A percentile compares a stretch with the other conserved stretches of the same genome.
Conservation (phyloP, 2,797 vertebrate genomes). For the Thunnus albacares region DNA sequence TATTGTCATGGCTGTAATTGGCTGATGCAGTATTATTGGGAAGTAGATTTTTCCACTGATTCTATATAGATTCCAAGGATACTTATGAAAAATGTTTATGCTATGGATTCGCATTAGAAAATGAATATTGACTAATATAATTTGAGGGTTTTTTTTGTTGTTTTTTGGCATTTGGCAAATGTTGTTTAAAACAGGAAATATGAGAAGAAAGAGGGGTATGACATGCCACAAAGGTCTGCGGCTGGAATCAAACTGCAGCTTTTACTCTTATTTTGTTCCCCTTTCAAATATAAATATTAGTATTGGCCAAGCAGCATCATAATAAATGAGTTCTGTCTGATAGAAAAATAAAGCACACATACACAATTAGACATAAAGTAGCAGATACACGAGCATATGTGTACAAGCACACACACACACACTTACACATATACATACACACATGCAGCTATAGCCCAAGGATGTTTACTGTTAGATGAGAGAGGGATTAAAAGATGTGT, state of each 20-base stretch:
- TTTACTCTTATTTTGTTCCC: no score
- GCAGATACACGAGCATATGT: background rate
- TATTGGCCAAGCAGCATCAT: background rate
- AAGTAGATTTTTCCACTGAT: no score
- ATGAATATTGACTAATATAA: no score
- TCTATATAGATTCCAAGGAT: background rate
- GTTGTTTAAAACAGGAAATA: no score
- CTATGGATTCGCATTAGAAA: no score
- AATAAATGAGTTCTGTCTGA: background rate
- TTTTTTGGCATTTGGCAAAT: no score
- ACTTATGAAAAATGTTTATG: no score
- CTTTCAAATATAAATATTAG: background rate
- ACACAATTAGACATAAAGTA: background rate
- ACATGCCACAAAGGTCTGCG: background rate
- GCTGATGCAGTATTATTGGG: background rate
- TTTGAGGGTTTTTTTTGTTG: no score
- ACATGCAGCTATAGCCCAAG: constrained; percentile 41
- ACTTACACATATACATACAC: background rate
- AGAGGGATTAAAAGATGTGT: constrained; percentile 48
- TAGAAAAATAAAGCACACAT: background rate
- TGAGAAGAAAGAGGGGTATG: no score
- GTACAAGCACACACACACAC: constrained; percentile 13
- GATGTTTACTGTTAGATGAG: constrained; percentile 67
- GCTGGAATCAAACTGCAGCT: no score
- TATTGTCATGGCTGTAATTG: background rate